phyloP scores from a whole-genome alignment of 1,140 invertebrate genomes.

The Octopus sinensis region DNA sequence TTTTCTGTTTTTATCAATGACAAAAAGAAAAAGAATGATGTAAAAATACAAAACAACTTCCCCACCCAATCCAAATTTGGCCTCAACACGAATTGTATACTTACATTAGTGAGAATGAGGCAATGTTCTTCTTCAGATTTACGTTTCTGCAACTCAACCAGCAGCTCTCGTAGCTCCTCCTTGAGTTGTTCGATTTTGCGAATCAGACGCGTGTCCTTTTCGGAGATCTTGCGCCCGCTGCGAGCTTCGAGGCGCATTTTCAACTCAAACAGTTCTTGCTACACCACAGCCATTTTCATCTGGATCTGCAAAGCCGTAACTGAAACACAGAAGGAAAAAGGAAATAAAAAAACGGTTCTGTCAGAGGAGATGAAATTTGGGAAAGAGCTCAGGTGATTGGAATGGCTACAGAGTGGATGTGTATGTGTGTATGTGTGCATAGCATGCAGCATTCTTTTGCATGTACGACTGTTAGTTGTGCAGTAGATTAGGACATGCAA shows the following conservation, averaged over 20 bases:
- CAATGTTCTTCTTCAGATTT: constrained; percentile 53
- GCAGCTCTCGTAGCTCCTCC: constrained; percentile 60
- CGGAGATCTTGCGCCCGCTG: constrained; percentile 31
- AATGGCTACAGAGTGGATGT: not conserved
- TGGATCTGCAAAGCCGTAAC: constrained; percentile 53
- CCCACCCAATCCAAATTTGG: no score
- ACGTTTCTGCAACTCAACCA: constrained; percentile 59
- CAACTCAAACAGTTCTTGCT: constrained; percentile 60
- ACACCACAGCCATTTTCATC: constrained; percentile 58
- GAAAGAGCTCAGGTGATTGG: no score
- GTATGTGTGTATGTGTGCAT: not conserved
- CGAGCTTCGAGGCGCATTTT: constrained; percentile 52
- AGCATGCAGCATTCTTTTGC: not conserved
- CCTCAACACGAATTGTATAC: not conserved
- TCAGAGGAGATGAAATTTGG: no score
- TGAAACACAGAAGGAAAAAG: not conserved
- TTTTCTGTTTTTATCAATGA: no score
- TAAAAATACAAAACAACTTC: no score
- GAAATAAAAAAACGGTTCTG: not conserved
- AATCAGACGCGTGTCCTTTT: constrained; percentile 47
- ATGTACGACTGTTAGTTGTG: not conserved
- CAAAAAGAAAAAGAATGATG: no score
- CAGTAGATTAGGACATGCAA: no score
- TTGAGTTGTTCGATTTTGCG: constrained; percentile 59
- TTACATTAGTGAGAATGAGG: constrained; percentile 14